A percentile compares a stretch with the other conserved stretches of the same genome.
Conservation (phyloP, 2,888 invertebrate genomes). For the Furcula furcula region DNA sequence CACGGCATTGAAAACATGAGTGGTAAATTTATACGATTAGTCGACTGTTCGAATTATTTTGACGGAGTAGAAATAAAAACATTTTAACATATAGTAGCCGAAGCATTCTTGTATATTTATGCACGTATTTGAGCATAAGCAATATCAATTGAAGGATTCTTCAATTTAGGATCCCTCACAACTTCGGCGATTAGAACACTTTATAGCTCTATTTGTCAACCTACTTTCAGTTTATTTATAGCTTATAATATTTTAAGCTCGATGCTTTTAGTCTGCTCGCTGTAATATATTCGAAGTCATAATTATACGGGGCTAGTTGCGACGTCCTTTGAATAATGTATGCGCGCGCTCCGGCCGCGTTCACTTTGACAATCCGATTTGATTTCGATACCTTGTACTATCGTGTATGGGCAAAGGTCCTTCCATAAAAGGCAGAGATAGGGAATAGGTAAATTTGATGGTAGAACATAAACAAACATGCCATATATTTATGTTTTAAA, state of each 20-base stretch:
- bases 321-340: slow-evolving; percentile 57
- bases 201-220: slow-evolving; percentile 35
- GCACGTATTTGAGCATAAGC: too few relatives aligned
- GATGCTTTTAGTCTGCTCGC: slow-evolving; percentile 29
- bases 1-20: too few relatives aligned
- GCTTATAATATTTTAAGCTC: slow-evolving; percentile 46
- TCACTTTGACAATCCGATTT: slow-evolving; percentile 34
- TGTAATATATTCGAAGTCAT: slow-evolving; percentile 58
- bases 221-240: slow-evolving; percentile 42
- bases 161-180: slow-evolving; percentile 3
- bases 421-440: neutral
- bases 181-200: slow-evolving; percentile 1
- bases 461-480: too few relatives aligned
- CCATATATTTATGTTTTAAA: too few relatives aligned
- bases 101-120: too few relatives aligned
- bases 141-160: too few relatives aligned
- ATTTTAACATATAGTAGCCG: too few relatives aligned
- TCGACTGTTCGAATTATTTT: too few relatives aligned
- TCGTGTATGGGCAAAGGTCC: neutral
- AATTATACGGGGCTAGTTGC: slow-evolving; percentile 55
- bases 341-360: slow-evolving; percentile 31
- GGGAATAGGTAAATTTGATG: too few relatives aligned
- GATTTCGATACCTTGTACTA: slow-evolving; percentile 23
- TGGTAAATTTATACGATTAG: too few relatives aligned
- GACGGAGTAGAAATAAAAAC: too few relatives aligned